These are phyloP conservation scores for Microtus richardsoni DNA, from an alignment of 2,113 vertebrate species.

Conservation along the genomic window DNA sequence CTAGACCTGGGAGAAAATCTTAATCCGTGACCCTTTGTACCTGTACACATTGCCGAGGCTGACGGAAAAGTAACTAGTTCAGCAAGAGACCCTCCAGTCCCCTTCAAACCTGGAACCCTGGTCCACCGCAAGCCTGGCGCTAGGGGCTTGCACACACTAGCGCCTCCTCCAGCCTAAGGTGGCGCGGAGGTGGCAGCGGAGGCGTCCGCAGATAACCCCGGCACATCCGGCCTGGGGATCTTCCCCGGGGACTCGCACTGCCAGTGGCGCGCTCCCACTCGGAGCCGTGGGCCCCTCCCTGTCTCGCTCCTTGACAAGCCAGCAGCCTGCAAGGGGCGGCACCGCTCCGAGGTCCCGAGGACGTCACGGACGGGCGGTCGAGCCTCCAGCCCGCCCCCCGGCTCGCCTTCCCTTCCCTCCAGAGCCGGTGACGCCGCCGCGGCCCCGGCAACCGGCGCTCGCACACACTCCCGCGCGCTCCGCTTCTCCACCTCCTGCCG, in stretches of 20 bases:
- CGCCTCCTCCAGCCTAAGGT: background rate
- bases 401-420: background rate
- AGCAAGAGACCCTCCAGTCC: background rate
- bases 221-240: background rate
- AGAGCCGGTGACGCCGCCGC: background rate
- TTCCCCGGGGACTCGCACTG: rapidly evolving
- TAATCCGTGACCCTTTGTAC: background rate
- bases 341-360: background rate
- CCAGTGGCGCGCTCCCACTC: rapidly evolving
- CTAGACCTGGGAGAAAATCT: rapidly evolving
- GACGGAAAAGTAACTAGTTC: background rate
- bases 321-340: background rate
- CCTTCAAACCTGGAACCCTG: background rate
- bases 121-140: no score
- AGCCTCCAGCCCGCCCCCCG: constrained; percentile 58
- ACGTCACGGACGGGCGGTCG: background rate
- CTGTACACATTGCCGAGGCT: background rate
- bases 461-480: background rate
- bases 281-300: background rate
- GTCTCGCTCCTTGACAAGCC: background rate
- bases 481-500: background rate
- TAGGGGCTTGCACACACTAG: background rate
- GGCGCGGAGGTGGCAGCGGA: background rate
- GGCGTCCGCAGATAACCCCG: rapidly evolving
- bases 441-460: background rate